Evolutionary conservation across 1,140 invertebrate species (phyloP), one percentile per base, ranked within the genome.

Genomic region (Notospermus geniculatus): DNA sequence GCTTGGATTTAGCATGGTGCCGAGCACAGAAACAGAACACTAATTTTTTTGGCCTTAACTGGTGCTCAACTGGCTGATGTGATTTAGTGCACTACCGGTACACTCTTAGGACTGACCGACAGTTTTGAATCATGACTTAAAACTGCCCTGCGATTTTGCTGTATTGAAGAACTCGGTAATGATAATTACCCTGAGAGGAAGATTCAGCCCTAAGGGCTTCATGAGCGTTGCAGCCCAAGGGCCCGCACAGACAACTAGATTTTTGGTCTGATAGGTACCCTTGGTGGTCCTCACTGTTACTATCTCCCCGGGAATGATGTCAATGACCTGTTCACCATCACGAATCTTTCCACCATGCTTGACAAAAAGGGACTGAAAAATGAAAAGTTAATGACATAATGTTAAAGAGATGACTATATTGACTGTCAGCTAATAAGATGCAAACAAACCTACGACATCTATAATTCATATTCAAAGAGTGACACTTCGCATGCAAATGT

Each of bases 221-320:
- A 76, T 36, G 1, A 80, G 54, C 25, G 70, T 71, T 0, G 53
- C 53, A 2, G 78, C 69, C 76, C 76, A 80, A 1, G 78, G 64
- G 15, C 78, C 78, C 1, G 70, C 61, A 2, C 70, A 61, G 4
- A 80, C 36, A 19, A 79, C 72, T 2, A 79, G 46, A 50, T 57
- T 73, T 25, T 58, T 60, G 13, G 67, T 63, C 36, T 28, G 59
- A 63, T 76, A 77, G 2, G 30, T 22, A 1, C 55, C 59, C 19
- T 72, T 69, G 2, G 62, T 63, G 0, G 77, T 80, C 25, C 39
- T 64, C 1, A 79, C 63, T 4, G 57, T 69, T 4, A 76, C 66
- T 15, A 63, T 54, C 0, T 63, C 46, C 4, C 77, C 77, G 2
- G 75, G 76, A 23, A 53, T 59, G 2, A 80, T 58, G 19, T 64